Evolutionary conservation across 2,797 vertebrate species (phyloP).

Genomic region (Mus caroli): DNA sequence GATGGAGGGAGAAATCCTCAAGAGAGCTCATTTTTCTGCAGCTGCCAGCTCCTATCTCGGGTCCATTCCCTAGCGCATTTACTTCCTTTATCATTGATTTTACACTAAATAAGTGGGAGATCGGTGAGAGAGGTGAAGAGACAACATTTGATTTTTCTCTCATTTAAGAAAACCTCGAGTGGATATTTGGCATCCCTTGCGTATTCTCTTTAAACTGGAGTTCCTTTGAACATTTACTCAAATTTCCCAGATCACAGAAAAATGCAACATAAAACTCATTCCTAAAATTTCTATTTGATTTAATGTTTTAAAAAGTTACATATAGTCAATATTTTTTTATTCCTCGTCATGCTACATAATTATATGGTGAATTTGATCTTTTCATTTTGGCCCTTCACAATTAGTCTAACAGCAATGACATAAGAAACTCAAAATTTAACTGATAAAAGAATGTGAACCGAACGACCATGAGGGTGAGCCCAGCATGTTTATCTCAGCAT

Average conservation of each 20-base stretch:
- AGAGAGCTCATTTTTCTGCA: background rate
- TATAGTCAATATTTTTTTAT: background rate
- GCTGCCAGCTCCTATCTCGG: background rate
- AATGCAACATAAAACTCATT: background rate
- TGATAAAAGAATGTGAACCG: background rate
- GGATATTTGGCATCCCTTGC: background rate
- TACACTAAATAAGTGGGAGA: constrained; percentile 13
- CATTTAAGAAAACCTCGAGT: constrained; percentile 58
- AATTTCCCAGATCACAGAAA: constrained; percentile 37
- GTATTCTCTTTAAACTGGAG: constrained; percentile 46
- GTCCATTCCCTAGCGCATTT: background rate
- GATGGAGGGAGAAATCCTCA: too few species aligned
- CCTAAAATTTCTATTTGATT: constrained; percentile 40
- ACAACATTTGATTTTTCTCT: constrained; percentile 41
- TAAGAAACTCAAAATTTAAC: background rate
- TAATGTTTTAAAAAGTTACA: constrained; percentile 16
- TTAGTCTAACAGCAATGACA: background rate
- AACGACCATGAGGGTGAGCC: background rate
- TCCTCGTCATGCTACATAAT: background rate
- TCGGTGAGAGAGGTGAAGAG: background rate
- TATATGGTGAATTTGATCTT: background rate
- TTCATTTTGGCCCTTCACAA: constrained; percentile 38
- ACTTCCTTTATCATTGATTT: constrained; percentile 15
- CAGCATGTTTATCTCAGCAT: background rate
- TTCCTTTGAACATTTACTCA: constrained; percentile 62